Conservation (phyloP, 2,888 invertebrate species). For the Aleiodes alternator region DNA sequence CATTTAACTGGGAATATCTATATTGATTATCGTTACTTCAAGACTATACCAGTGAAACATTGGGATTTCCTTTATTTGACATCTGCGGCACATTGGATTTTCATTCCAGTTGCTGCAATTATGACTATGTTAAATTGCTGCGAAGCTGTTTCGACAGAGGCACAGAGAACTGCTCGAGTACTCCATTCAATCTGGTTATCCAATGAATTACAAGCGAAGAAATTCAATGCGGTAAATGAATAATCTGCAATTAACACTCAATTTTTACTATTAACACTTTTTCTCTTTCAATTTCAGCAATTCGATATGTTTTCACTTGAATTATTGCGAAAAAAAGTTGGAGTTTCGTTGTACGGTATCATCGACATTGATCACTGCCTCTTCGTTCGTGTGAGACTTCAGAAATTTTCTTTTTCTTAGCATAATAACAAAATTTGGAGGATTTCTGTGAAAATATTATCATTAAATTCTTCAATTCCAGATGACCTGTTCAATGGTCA, state of each 20-base stretch:
- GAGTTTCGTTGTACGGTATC: constrained; percentile 9
- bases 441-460: too few species aligned
- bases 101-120: not conserved
- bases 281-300: constrained; percentile 2
- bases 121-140: not conserved
- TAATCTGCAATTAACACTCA: too few species aligned
- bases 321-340: not conserved
- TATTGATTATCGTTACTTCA: not conserved
- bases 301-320: constrained; percentile 9
- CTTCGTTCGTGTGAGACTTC: not conserved
- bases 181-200: not conserved
- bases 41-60: not conserved
- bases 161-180: not conserved
- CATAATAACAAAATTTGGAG: too few species aligned
- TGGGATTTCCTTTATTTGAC: not conserved
- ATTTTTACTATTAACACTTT: too few species aligned
- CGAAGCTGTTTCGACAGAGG: not conserved
- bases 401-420: too few species aligned
- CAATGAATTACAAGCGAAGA: not conserved
- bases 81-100: not conserved
- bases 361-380: constrained; percentile 1
- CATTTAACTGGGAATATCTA: constrained; percentile 13
- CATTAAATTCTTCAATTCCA: not conserved
- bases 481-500: constrained; percentile 21
- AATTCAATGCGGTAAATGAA: too few species aligned